phyloP scores from a whole-genome alignment of 2,888 invertebrate genomes.

The Latrodectus elegans region DNA sequence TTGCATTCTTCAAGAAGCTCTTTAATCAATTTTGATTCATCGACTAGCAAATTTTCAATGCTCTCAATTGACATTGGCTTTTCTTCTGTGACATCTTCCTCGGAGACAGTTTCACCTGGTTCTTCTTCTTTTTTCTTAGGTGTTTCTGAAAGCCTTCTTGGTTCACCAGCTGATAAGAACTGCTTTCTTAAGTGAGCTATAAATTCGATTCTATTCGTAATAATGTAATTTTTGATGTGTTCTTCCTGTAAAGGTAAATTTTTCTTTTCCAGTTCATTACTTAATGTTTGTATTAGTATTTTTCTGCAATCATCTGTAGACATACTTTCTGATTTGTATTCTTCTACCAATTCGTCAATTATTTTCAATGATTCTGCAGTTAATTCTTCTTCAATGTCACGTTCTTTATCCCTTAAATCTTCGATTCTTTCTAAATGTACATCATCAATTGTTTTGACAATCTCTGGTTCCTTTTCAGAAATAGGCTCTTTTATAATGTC shows the following conservation, averaged over 20 bases:
- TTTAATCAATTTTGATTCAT: conserved; percentile 3
- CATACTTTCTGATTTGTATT: conserved; percentile 7
- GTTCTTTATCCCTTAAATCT: not conserved
- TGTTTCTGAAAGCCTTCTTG: not conserved
- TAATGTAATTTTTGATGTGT: not conserved
- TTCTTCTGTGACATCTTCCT: conserved; percentile 14
- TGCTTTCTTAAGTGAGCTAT: not conserved
- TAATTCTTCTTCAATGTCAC: conserved; percentile 6
- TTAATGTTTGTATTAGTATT: not conserved
- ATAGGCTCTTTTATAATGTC: not conserved
- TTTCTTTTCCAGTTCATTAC: conserved; percentile 4
- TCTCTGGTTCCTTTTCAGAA: not conserved
- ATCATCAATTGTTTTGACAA: not conserved
- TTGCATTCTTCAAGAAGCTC: conserved; percentile 1
- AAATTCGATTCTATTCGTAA: not conserved
- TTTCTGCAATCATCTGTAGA: conserved; percentile 7
- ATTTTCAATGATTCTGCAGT: not conserved
- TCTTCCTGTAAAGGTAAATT: not conserved
- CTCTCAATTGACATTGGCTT: conserved; percentile 7
- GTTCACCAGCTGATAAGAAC: not conserved
- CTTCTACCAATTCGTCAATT: conserved; percentile 14
- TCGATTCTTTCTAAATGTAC: not conserved
- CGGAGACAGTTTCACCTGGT: not conserved
- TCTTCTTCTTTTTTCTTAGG: not conserved
- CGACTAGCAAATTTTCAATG: conserved; percentile 18